Evolutionary conservation across 2,888 invertebrate genomes (phyloP).

Genomic region (Euzophera pinguis): DNA sequence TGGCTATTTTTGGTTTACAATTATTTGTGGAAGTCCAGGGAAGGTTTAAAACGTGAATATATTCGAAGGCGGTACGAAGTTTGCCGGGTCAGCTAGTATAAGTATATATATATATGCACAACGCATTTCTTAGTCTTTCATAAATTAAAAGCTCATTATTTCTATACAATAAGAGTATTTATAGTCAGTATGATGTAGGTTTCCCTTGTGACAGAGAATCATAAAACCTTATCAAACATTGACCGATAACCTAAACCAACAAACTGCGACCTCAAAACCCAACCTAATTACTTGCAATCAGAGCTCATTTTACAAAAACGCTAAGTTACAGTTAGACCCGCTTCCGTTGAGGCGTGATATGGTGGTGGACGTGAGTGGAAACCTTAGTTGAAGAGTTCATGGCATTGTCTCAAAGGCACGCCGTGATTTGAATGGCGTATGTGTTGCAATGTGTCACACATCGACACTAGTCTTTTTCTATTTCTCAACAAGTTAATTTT

Average conservation of each 20-base stretch:
- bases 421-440: conserved; percentile 35
- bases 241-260: conserved; percentile 12
- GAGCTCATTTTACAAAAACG: conserved; percentile 49
- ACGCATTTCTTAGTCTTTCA: too few relatives aligned
- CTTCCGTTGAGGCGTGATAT: conserved; percentile 49
- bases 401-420: conserved; percentile 23
- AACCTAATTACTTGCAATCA: conserved; percentile 47
- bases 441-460: neutral
- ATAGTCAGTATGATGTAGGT: neutral
- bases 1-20: too few relatives aligned
- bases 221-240: conserved; percentile 9
- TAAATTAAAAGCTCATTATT: too few relatives aligned
- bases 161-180: too few relatives aligned
- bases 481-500: neutral
- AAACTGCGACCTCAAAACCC: conserved; percentile 45
- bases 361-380: conserved; percentile 47
- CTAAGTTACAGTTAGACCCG: conserved; percentile 51
- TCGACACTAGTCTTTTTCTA: neutral
- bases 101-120: too few relatives aligned
- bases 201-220: neutral
- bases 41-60: too few relatives aligned
- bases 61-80: too few relatives aligned
- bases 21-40: too few relatives aligned
- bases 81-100: too few relatives aligned
- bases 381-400: conserved; percentile 29